These are phyloP conservation scores for Heteractis magnifica DNA, from an alignment of 92 coral and sea anemone genomes.

Conservation along the genomic window DNA sequence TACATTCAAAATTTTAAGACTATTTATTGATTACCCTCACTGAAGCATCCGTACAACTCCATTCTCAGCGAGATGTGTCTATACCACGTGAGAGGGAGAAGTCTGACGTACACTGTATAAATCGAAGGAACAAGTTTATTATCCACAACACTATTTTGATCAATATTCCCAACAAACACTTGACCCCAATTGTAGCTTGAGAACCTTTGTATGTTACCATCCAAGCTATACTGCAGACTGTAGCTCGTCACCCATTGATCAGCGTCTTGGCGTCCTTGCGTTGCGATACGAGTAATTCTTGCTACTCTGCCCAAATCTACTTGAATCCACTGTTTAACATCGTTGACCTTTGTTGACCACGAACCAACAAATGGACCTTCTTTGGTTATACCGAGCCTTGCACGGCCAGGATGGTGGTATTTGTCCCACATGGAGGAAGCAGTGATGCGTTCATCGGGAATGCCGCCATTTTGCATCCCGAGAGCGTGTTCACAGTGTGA, in stretches of 20 bases:
- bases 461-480: slow-evolving; percentile 20
- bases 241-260: slow-evolving; percentile 21
- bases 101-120: not conserved
- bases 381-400: slow-evolving; percentile 3
- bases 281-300: slow-evolving; percentile 13
- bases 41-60: not conserved
- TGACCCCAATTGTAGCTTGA: not conserved
- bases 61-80: not conserved
- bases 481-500: not conserved
- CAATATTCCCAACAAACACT: not conserved
- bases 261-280: slow-evolving; percentile 9
- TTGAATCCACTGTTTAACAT: slow-evolving; percentile 28
- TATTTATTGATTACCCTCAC: too few species aligned
- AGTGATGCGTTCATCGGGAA: slow-evolving; percentile 22
- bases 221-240: slow-evolving; percentile 12
- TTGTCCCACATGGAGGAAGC: slow-evolving; percentile 19
- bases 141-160: not conserved
- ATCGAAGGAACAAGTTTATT: not conserved
- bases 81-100: not conserved
- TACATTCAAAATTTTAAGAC: too few species aligned
- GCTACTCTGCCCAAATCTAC: slow-evolving; percentile 5
- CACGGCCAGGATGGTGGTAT: not conserved
- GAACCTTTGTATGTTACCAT: too few species aligned
- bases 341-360: slow-evolving; percentile 4
- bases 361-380: slow-evolving; percentile 13